Evolutionary conservation across 2,113 vertebrate genomes (phyloP), one percentile per base, ranked within the genome.

Genomic region (Chaetura pelagica): DNA sequence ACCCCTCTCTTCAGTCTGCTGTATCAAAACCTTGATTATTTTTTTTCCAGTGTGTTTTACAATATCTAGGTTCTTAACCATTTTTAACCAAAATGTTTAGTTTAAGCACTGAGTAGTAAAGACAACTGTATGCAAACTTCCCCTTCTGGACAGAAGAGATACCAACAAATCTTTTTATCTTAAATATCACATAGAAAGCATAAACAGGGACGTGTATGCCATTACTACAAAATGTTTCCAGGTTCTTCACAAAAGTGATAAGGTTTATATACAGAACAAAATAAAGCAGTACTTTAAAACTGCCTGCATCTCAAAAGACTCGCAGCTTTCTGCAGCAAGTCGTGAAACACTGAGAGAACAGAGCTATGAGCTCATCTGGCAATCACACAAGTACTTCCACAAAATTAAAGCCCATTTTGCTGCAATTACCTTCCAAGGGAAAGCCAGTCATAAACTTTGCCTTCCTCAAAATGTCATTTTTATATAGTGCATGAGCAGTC

Each of bases 81-180:
- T 0, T 1, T 30, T n/a, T n/a, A n/a, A n/a, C 26, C 30, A 61
- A 48, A 80, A 12, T 7, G 5, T 87, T 57, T 38, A 26, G 10
- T 11, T 54, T 46, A 19, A 63, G 10, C 66, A 57, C 29, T 55
- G 30, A 59, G 34, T 42, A 38, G 10, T 12, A 74, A 0, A 73
- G n/a, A 46, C 12, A 67, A 35, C 8, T 6, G 21, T 13, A 78
- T 2, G 32, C 15, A 88, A 87, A 76, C n/a, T 44, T 48, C 29
- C 38, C 30, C 30, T 32, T n/a, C 76, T 15, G 32, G 32, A n/a
- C 17, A 66, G 10, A 82, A 49, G 0, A 35, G 26, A 82, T 6
- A 13, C 10, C 17, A 51, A 35, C 30, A 64, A 24, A 66, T 46
- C 15, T 66, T 58, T 58, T 51, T 19, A 15, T 57, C 16, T 10